phyloP scores from a whole-genome alignment of 2,888 invertebrate genomes.

The Nudaria mundana region DNA sequence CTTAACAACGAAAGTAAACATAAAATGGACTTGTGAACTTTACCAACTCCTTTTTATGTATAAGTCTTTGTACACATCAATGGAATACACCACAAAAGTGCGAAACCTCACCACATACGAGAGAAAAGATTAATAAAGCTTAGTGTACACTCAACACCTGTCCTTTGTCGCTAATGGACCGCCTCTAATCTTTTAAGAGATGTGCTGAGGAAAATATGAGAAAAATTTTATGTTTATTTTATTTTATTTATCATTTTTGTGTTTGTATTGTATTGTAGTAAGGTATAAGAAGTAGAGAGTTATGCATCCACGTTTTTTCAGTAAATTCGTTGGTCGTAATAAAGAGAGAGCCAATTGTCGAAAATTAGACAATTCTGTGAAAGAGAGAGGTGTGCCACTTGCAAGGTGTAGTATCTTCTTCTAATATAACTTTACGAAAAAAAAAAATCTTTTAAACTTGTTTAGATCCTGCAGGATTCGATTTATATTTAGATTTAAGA shows the following conservation, averaged over 20 bases:
- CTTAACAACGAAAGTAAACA: constrained; percentile 22
- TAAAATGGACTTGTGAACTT: constrained; percentile 3
- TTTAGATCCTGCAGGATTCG: too few species aligned
- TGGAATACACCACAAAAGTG: constrained; percentile 66
- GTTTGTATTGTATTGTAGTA: constrained; percentile 5
- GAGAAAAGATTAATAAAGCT: constrained; percentile 80
- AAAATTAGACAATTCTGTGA: too few species aligned
- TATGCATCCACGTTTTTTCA: too few species aligned
- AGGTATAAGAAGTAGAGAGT: too few species aligned
- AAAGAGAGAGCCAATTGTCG: too few species aligned
- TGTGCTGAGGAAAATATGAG: constrained; percentile 34
- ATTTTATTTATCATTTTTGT: not conserved
- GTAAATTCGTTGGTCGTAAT: too few species aligned
- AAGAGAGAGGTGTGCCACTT: too few species aligned
- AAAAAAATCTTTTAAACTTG: too few species aligned
- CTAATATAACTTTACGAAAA: too few species aligned
- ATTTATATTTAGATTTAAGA: too few species aligned
- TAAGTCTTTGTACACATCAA: constrained; percentile 60
- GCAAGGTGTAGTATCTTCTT: too few species aligned
- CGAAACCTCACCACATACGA: constrained; percentile 55
- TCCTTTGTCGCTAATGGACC: constrained; percentile 78
- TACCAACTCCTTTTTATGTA: constrained; percentile 12
- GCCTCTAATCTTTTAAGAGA: constrained; percentile 50
- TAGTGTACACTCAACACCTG: constrained; percentile 75
- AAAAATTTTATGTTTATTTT: constrained; percentile 30